Conservation (phyloP, 2,113 vertebrate species). For the mouse (Mus musculus) region DNA sequence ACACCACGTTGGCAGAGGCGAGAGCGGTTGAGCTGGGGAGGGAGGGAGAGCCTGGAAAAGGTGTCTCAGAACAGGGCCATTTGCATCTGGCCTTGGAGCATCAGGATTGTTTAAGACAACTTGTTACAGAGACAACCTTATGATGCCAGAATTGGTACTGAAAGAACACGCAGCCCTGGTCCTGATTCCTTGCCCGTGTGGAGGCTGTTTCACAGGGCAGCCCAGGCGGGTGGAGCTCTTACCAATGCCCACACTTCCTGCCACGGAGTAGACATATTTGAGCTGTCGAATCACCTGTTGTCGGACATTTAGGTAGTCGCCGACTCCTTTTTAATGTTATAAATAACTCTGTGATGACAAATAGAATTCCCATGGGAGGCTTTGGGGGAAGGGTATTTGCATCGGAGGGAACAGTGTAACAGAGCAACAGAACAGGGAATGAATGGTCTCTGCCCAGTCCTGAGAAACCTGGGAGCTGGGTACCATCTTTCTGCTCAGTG, state of each 20-base stretch:
- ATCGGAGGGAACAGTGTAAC: constrained; percentile 22
- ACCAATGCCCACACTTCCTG: constrained; percentile 33
- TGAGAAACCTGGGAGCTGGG: background rate
- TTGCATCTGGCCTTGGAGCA: constrained; percentile 31
- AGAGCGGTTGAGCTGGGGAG: background rate
- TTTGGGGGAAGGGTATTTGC: constrained; percentile 69
- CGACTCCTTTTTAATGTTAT: constrained; percentile 65
- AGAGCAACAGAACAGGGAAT: constrained; percentile 37
- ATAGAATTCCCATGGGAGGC: constrained; percentile 64
- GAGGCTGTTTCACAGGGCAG: constrained; percentile 5
- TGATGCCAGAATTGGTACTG: constrained; percentile 38
- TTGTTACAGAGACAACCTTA: constrained; percentile 33
- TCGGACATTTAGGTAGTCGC: constrained; percentile 72
- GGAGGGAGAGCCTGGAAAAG: constrained; percentile 8
- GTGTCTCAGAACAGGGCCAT: constrained; percentile 40
- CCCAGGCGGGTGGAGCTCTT: background rate
- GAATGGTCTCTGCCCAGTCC: background rate
- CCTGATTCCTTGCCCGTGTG: background rate
- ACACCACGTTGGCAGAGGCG: background rate
- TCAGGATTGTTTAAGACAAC: constrained; percentile 42
- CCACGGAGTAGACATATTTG: constrained; percentile 9
- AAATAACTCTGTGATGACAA: constrained; percentile 74
- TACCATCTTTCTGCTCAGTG: background rate
- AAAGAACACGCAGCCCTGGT: constrained; percentile 16
- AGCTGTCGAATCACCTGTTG: constrained; percentile 74